These are phyloP conservation scores for Drosophila bifasciata DNA, from an alignment of 1,140 invertebrate genomes.

Conservation along the genomic window DNA sequence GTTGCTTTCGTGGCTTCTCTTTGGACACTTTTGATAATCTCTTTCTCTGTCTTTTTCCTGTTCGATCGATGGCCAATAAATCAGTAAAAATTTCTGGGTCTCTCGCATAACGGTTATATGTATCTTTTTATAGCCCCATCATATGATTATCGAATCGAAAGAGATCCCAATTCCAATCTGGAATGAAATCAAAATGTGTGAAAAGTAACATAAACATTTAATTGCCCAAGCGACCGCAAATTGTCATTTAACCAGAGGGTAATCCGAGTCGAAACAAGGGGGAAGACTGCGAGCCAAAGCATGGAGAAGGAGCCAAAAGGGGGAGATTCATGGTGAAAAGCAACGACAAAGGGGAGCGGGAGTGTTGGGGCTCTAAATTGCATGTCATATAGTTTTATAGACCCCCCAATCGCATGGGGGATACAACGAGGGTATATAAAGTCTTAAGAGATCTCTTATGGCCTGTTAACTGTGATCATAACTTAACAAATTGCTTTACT, in stretches of 20 bases:
- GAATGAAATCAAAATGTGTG: slow-evolving; percentile 61
- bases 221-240: slow-evolving; percentile 54
- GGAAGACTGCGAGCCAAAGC: slow-evolving; percentile 3
- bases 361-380: slow-evolving; percentile 22
- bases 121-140: slow-evolving; percentile 44
- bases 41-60: slow-evolving; percentile 9
- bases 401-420: slow-evolving; percentile 5
- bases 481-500: slow-evolving; percentile 39
- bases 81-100: slow-evolving; percentile 43
- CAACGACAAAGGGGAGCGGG: slow-evolving; percentile 24
- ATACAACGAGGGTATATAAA: slow-evolving; percentile 15
- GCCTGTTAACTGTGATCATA: slow-evolving; percentile 46
- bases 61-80: slow-evolving; percentile 57
- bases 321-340: slow-evolving; percentile 28
- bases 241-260: slow-evolving; percentile 53
- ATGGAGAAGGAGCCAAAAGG: background rate
- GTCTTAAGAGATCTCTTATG: slow-evolving; percentile 36
- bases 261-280: slow-evolving; percentile 27
- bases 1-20: slow-evolving; percentile 49
- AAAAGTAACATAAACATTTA: slow-evolving; percentile 70
- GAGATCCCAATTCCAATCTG: slow-evolving; percentile 37
- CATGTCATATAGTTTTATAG: slow-evolving; percentile 51
- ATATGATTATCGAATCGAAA: slow-evolving; percentile 14
- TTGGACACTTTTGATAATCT: slow-evolving; percentile 52
- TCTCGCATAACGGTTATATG: slow-evolving; percentile 39